Base-by-base conservation (phyloP, 2,797 vertebrate species). In the Carapus acus region DNA sequence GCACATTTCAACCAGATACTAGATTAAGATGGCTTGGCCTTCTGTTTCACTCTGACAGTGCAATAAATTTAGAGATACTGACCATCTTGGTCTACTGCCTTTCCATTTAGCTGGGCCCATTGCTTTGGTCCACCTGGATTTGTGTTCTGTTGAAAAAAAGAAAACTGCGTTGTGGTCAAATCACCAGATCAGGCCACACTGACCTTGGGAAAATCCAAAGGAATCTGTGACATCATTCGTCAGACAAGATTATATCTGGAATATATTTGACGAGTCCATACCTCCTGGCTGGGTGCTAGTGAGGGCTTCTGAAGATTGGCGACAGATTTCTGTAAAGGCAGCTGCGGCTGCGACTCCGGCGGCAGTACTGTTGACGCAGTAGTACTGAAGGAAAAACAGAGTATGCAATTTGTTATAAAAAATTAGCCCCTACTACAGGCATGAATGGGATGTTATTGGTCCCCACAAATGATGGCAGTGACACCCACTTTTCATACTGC, bases 61-160 rank as follows among this genome's bases (percentile, higher is more conserved):
- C 15, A 4, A 19, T 49, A 6, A 12, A 43, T 16, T 8, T 36
- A 19, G 42, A 4, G 43, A 21, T 14, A 71, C 90, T 94, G 88
- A 98, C 93, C 94, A 93, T 93, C 94, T 89, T 82, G 90, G 93
- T 93, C 93, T 88, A 84, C 89, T 93, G 90, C 93, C 93, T 92
- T 98, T 96, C 94, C 94, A 90, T 97, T 99, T 93, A 96, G 92
- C 89, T 95, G 95, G 90, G 94, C 94, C 96, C 96, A 99, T 96
- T 96, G 97, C 88, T 96, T 99, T 97, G 92, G 93, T 93, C 95
- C 96, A 95, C 92, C 92, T 93, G 90, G 92, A 93, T 85, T 94
- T 93, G 92, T 93, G 88, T 84, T 96, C 96, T 99, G 79, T 49
- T 37, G 40, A 74, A 69, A 73, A 27, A 0, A 40, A 57, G 14